Conservation (phyloP, 2,797 vertebrate genomes). For the Paramormyrops hopkinsi region DNA sequence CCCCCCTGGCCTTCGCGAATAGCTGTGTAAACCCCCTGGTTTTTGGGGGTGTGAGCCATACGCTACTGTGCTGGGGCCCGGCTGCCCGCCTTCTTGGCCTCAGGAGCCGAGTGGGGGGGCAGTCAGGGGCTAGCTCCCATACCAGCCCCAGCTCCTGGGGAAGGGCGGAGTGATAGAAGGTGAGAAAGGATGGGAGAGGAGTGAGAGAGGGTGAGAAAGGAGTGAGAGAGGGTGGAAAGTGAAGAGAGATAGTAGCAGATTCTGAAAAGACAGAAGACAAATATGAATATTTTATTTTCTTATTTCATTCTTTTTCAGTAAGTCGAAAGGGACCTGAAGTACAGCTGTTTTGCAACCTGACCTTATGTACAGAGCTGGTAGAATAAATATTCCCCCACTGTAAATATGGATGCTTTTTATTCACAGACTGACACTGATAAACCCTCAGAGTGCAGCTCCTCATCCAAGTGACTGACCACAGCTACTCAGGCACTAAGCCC, state of each 20-base stretch:
- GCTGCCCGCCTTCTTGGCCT: conserved; percentile 42
- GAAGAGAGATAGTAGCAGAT: not conserved
- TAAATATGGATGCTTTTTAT: not conserved
- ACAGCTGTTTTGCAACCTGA: not conserved
- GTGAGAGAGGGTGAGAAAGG: not conserved
- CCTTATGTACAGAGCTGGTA: not conserved
- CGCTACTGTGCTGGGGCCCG: conserved; percentile 48
- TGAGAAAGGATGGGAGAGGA: not conserved
- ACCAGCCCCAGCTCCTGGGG: conserved; percentile 16
- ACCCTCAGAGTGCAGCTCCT: not conserved
- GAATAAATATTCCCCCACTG: not conserved
- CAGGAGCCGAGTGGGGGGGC: not conserved
- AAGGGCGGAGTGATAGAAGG: not conserved
- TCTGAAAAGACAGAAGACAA: not conserved
- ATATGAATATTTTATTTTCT: not conserved
- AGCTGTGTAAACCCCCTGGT: conserved; percentile 66
- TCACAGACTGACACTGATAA: not conserved
- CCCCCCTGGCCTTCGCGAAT: conserved; percentile 64
- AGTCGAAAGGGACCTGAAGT: not conserved
- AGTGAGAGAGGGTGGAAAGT: not conserved
- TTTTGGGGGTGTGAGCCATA: conserved; percentile 59
- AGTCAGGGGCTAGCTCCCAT: not conserved
- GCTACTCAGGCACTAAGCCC: not conserved
- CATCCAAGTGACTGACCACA: not conserved
- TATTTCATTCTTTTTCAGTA: not conserved